Base-by-base conservation (phyloP, 2,797 vertebrate species). In the Megaceryle alcyon region DNA sequence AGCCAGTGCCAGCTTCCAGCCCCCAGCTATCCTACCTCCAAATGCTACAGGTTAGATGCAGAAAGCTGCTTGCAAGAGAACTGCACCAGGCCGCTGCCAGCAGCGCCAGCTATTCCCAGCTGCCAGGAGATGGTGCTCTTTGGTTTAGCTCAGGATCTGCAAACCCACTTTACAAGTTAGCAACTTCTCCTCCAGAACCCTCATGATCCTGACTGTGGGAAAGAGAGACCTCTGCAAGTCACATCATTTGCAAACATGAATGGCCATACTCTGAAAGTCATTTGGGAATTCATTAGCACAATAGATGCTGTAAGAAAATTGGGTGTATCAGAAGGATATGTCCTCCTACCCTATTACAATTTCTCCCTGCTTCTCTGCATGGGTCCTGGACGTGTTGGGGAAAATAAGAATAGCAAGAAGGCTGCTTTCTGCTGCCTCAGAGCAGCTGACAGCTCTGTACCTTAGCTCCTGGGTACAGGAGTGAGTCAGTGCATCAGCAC, bases 71-170 rank as follows among this genome's bases (percentile, higher is more conserved):
- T 41, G 43, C 86, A 64, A 61, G 31, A 56, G 35, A 72, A 4
- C 75, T 49, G 61, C n/a, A 0, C 41, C 2, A 31, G 48, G n/a
- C 5, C 4, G 0, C 76, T 66, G 61, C 21, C 16, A 89, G 69
- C 63, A 10, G 49, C 7, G 68, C 82, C 70, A 43, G 79, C 83
- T 41, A 12, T 75, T 57, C 70, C 64, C 75, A 78, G 73, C 81
- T 54, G 83, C 96, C 97, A 94, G 92, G 80, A 97, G 97, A 95
- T 97, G 97, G 96, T 92, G 96, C 97, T 95, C 92, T 95, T 77
- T 25, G 70, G 57, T 96, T 44, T 95, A 77, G 51, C 86, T 94
- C 49, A 8, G 41, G 35, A 31, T 43, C 51, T 88, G 39, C 56
- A 71, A 77, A 68, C 3, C 7, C 81, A 10, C 31, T 48, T 31